A percentile compares a stretch with the other conserved stretches of the same genome.
Conservation (phyloP, 2,888 invertebrate genomes). For the Leucoma salicis region DNA sequence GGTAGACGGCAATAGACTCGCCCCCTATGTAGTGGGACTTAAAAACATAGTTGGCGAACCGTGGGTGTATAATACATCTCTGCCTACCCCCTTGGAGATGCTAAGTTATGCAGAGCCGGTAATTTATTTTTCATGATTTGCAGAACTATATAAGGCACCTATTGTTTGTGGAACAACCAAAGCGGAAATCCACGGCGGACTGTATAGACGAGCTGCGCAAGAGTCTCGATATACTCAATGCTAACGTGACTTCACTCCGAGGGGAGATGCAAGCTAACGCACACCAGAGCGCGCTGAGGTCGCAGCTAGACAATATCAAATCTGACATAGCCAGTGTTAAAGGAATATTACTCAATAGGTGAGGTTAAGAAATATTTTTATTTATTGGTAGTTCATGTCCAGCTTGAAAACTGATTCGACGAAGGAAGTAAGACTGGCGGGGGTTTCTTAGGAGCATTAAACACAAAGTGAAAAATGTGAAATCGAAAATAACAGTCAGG, state of each 20-base stretch:
- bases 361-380: no score
- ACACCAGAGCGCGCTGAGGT: conserved; percentile 72
- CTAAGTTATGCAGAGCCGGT: not conserved
- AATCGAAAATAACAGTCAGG: no score
- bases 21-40: no score
- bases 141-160: conserved; percentile 67
- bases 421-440: no score
- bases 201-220: conserved; percentile 86
- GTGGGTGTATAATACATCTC: no score
- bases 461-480: no score
- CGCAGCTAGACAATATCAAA: conserved; percentile 86
- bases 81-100: no score
- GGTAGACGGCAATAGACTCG: no score
- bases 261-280: conserved; percentile 82
- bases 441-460: no score
- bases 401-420: no score
- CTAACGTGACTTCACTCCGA: conserved; percentile 85
- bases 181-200: conserved; percentile 85
- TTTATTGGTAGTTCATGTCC: no score
- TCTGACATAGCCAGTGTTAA: conserved; percentile 87
- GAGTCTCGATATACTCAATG: conserved; percentile 85
- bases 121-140: conserved; percentile 4
- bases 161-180: conserved; percentile 85
- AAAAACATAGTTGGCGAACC: no score
- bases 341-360: conserved; percentile 87